These are phyloP conservation scores for Himalopsyche anomala DNA, from an alignment of 2,888 invertebrate genomes.

Conservation along the genomic window DNA sequence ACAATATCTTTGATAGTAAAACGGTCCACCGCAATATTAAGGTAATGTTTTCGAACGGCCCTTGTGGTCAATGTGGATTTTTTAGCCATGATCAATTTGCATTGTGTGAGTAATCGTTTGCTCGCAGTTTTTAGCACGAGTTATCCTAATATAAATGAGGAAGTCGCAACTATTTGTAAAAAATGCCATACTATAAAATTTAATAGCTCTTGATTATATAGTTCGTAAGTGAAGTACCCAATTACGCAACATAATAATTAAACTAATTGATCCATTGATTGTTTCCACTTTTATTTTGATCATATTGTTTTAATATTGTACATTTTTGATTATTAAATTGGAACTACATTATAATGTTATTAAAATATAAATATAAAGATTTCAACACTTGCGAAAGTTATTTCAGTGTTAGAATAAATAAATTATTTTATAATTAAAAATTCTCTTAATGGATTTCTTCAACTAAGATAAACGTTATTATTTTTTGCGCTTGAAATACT, in stretches of 20 bases:
- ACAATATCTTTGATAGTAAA: not conserved
- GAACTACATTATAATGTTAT: too few species aligned
- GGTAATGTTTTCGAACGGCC: not conserved
- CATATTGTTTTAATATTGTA: too few species aligned
- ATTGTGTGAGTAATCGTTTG: not conserved
- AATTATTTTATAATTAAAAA: too few species aligned
- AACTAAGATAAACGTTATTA: too few species aligned
- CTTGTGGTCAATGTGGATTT: slow-evolving; percentile 12
- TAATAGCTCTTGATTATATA: not conserved
- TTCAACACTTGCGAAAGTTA: too few species aligned
- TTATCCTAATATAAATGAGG: not conserved
- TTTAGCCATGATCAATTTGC: not conserved
- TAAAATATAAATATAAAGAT: too few species aligned
- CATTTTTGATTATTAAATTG: too few species aligned
- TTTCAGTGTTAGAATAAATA: too few species aligned
- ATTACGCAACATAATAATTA: not conserved
- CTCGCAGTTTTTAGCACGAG: not conserved
- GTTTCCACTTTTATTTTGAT: not conserved
- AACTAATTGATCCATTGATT: not conserved
- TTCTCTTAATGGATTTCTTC: too few species aligned
- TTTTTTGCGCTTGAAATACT: too few species aligned
- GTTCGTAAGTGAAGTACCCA: not conserved
- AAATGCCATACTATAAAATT: not conserved
- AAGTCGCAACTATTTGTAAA: not conserved
- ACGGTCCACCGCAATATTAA: not conserved